phyloP scores from a whole-genome alignment of 2,113 vertebrate genomes.

The Strix aluco region DNA sequence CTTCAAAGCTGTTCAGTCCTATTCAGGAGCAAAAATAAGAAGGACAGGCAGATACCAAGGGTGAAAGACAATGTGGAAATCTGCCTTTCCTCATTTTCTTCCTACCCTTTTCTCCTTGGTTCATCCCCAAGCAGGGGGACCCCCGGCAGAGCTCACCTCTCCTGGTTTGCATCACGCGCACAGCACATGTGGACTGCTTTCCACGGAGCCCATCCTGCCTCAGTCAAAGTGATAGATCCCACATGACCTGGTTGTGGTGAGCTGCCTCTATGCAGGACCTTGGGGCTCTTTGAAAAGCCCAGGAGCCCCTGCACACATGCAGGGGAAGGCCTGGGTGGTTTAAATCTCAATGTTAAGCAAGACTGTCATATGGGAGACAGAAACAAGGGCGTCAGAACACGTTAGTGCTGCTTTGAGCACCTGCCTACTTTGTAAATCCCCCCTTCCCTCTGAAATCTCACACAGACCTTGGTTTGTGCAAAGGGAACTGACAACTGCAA shows the following conservation, averaged over 20 bases:
- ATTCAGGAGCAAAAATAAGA: neutral
- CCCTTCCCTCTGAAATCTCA: neutral
- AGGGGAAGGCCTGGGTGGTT: neutral
- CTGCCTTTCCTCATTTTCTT: neutral
- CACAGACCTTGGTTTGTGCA: neutral
- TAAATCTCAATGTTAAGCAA: neutral
- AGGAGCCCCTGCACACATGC: neutral
- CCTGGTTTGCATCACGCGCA: neutral
- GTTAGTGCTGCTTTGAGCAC: neutral
- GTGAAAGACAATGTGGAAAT: neutral
- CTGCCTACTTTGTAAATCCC: neutral
- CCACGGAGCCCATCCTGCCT: neutral
- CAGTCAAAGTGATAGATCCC: accelerated
- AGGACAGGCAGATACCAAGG: accelerated
- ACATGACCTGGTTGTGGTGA: neutral
- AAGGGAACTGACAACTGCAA: neutral
- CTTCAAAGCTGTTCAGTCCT: neutral
- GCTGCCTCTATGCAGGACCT: neutral
- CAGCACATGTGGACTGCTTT: accelerated
- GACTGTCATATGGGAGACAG: neutral
- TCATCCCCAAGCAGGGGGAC: no score
- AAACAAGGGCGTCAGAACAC: neutral
- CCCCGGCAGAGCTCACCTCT: neutral
- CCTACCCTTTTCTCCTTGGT: neutral
- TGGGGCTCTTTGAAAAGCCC: neutral